phyloP scores from a whole-genome alignment of 2,888 invertebrate species.

The Drosophila mercatorum region DNA sequence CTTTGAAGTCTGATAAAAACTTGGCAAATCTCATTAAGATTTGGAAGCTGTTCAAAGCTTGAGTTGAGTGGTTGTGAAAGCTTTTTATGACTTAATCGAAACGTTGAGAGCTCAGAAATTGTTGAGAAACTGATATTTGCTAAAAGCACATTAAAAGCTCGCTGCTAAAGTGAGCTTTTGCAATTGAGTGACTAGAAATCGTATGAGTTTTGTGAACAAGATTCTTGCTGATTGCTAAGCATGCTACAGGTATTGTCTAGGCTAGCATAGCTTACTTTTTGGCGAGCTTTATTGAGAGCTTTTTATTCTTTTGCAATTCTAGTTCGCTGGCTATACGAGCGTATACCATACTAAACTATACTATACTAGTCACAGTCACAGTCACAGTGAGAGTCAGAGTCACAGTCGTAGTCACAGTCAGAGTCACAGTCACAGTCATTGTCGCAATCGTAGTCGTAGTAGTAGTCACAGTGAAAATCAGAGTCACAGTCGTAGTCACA shows the following conservation, averaged over 20 bases:
- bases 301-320: neutral
- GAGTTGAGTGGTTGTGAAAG: too few species aligned
- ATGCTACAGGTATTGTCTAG: neutral
- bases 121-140: neutral
- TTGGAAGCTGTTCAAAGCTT: too few species aligned
- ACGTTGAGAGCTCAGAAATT: too few species aligned
- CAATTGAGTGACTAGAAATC: neutral
- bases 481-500: neutral
- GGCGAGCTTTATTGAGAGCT: neutral
- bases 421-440: constrained; percentile 1
- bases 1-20: neutral
- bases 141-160: neutral
- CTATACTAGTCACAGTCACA: neutral
- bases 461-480: constrained; percentile 6
- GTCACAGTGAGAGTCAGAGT: neutral
- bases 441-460: neutral
- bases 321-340: neutral
- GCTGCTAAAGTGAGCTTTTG: neutral
- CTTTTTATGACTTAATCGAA: too few species aligned
- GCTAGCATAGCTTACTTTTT: neutral
- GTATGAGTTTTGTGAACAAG: neutral
- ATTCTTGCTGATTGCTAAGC: neutral
- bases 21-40: too few species aligned
- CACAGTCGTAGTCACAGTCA: neutral
- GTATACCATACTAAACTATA: neutral